Conservation (phyloP, 2,888 invertebrate genomes). For the Caenorhabditis zanzibari region DNA sequence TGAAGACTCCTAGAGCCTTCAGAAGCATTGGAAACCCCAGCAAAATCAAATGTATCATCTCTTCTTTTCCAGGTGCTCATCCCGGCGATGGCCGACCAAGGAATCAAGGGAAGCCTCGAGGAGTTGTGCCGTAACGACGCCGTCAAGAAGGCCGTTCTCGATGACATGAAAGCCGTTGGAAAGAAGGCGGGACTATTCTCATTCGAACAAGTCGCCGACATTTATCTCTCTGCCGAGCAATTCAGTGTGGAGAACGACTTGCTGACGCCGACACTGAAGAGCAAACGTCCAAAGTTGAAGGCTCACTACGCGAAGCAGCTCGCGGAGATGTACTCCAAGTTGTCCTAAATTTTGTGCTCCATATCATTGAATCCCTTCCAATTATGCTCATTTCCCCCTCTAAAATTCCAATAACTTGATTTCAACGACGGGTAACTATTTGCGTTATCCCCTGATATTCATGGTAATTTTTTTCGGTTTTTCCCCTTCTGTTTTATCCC, state of each 20-base stretch:
- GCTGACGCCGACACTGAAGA: constrained; percentile 95
- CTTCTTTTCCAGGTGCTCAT: constrained; percentile 69
- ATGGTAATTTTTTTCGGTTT: too few species aligned
- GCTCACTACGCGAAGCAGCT: constrained; percentile 73
- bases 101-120: constrained; percentile 71
- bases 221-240: constrained; percentile 94
- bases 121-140: constrained; percentile 83
- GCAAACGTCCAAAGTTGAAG: constrained; percentile 89
- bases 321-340: constrained; percentile 76
- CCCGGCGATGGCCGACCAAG: constrained; percentile 69
- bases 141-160: constrained; percentile 92
- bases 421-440: constrained; percentile 50
- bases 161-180: constrained; percentile 93
- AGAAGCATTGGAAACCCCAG: not conserved
- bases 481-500: too few species aligned
- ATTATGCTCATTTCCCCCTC: not conserved
- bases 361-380: too few species aligned
- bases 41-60: too few species aligned
- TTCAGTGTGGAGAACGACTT: constrained; percentile 98
- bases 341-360: constrained; percentile 54
- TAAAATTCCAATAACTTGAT: constrained; percentile 58
- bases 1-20: not conserved
- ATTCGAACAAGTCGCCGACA: constrained; percentile 93
- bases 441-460: not conserved
- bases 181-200: constrained; percentile 94